Evolutionary conservation across 2,888 invertebrate genomes (phyloP).

Genomic region (Drosophila macrothrix): DNA sequence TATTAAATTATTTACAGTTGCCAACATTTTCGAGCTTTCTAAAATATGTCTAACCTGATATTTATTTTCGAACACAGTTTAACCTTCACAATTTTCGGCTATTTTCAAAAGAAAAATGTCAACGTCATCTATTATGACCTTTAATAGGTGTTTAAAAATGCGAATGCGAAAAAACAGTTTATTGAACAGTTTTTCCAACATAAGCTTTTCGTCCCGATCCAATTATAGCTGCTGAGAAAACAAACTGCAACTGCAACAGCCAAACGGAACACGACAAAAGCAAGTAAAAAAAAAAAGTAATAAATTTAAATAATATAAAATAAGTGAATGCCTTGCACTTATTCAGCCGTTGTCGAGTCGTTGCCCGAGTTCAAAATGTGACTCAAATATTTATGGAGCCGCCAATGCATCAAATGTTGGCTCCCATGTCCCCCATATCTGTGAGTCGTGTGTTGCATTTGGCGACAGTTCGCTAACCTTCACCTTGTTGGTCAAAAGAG

Average conservation of each 20-base stretch:
- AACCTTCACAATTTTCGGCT: not conserved
- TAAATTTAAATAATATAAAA: not conserved
- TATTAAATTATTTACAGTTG: not conserved
- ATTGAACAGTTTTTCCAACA: not conserved
- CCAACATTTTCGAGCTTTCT: not conserved
- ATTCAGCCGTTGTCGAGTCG: conserved; percentile 15
- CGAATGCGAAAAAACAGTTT: not conserved
- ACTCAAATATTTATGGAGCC: conserved; percentile 54
- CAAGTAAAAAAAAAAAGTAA: not conserved
- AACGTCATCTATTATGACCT: not conserved
- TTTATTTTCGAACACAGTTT: not conserved
- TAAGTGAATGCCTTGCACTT: conserved; percentile 20
- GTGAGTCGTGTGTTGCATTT: conserved; percentile 42
- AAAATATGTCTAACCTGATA: not conserved
- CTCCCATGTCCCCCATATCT: conserved; percentile 13
- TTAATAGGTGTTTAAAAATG: not conserved
- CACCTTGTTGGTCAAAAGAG: conserved; percentile 71
- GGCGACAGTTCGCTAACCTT: conserved; percentile 68
- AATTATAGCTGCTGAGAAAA: conserved; percentile 15
- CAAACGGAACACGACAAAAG: conserved; percentile 37
- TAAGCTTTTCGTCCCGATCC: not conserved
- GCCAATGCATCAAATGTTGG: conserved; percentile 22
- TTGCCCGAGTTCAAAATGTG: conserved; percentile 43
- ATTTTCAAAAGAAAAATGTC: not conserved
- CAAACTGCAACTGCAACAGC: conserved; percentile 6